A percentile compares a stretch with the other conserved stretches of the same genome.
phyloP scores from a whole-genome alignment of 2,113 vertebrate genomes.

The Ariopsis seemanni region DNA sequence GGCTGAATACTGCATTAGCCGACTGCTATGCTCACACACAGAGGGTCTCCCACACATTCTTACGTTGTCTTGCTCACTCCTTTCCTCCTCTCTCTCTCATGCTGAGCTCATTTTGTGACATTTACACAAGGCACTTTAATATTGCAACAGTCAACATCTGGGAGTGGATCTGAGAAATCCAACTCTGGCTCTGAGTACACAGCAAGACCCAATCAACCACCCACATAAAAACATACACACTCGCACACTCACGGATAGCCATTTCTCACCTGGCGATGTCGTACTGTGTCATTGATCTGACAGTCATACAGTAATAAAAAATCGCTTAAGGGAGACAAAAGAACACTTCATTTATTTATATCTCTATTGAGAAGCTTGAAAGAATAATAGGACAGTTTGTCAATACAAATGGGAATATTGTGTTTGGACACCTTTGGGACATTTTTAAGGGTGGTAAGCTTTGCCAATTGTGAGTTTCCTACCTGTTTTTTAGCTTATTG shows the following conservation, averaged over 20 bases:
- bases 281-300: constrained; percentile 35
- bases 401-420: neutral
- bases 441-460: neutral
- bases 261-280: constrained; percentile 52
- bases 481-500: neutral
- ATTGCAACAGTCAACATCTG: constrained; percentile 60
- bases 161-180: constrained; percentile 54
- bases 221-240: constrained; percentile 31
- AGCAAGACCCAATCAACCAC: constrained; percentile 28
- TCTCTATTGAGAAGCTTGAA: constrained; percentile 36
- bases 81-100: neutral
- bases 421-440: neutral
- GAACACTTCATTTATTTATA: constrained; percentile 47
- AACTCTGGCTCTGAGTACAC: constrained; percentile 46
- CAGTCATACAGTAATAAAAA: constrained; percentile 46
- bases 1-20: constrained; percentile 37
- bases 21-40: constrained; percentile 36
- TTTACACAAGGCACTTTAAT: constrained; percentile 66
- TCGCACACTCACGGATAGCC: constrained; percentile 34
- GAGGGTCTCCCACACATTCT: neutral
- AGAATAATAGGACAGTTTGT: constrained; percentile 32
- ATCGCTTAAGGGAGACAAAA: constrained; percentile 45
- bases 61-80: neutral
- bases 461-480: neutral
- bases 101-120: constrained; percentile 59